Base-by-base conservation (phyloP, 2,888 invertebrate species). In the Chalcosyrphus nemorum region DNA sequence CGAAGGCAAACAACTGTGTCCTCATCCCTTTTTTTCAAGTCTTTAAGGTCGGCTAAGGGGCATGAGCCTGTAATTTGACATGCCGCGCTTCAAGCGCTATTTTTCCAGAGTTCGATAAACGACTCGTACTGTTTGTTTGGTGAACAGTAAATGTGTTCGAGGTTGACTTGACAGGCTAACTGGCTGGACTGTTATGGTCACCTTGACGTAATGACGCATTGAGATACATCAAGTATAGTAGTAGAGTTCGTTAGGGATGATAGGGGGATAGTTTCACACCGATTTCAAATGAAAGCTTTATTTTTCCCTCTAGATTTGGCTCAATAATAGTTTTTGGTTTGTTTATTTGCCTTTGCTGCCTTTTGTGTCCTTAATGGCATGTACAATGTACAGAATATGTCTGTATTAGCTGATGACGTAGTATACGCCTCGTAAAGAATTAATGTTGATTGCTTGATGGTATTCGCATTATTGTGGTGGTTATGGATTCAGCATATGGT, bases 161-260 rank as follows among this genome's bases (percentile, higher is more conserved):
- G 61, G 45, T 7, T 32, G 38, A 9, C 43, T 41, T 35, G 56
- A 56, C 52, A 38, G 70, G 13, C 54, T 63, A 24, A 19, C 7
- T 50, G 45, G 38, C 41, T 66, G 47, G 70, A 27, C 65, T 74
- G 65, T 75, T 78, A 65, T 52, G 57, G 78, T 84, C 74, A 66
- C 74, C 74, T 80, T 84, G 74, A 59, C 52, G 74, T 71, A 75
- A 75, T 80, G 74, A 71, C 80, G 75, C 74, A 80, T 74, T 56
- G 17, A 68, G 32, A 61, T 59, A 72, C 61, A 66, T 15, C 35
- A 21, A 19, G 35, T 35, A 5, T n/a, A n/a, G n/a, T n/a, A n/a
- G n/a, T n/a, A 11, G 47, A 7, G 32, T 11, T 5, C 19, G 35
- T 15, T 35, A 19, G 27, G 24, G 24, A 29, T 59, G 32, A 50